Conservation (phyloP, 2,797 vertebrate species). For the Sternarchorhynchus goeldii region DNA sequence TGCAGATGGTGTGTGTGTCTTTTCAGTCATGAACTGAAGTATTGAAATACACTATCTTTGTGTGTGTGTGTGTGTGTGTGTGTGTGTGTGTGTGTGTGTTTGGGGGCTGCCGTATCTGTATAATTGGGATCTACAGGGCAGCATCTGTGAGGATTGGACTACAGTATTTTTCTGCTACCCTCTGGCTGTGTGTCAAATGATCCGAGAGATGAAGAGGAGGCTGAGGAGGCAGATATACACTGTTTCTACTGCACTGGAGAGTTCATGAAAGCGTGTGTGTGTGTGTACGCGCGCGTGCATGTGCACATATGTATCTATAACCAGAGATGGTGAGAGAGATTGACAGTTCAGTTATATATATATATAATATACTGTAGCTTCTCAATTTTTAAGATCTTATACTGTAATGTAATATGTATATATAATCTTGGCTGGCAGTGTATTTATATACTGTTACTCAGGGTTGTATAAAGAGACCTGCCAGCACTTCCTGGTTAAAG, state of each 20-base stretch:
- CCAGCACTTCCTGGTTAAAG: constrained; percentile 27
- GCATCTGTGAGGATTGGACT: constrained; percentile 78
- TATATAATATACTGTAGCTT: too few species aligned
- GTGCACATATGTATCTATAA: constrained; percentile 20
- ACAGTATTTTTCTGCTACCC: constrained; percentile 79
- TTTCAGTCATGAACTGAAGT: too few species aligned
- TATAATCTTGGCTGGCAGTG: constrained; percentile 19
- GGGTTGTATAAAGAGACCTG: neutral
- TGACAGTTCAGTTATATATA: neutral
- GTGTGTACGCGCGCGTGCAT: neutral
- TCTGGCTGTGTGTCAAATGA: constrained; percentile 81
- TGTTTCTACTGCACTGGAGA: constrained; percentile 69
- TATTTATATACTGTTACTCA: constrained; percentile 26
- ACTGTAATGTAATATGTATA: neutral
- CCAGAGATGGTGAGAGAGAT: neutral
- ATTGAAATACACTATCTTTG: too few species aligned
- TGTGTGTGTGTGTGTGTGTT: constrained; percentile 28
- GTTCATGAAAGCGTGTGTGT: constrained; percentile 62
- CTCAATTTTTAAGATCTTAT: too few species aligned
- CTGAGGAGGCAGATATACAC: constrained; percentile 75
- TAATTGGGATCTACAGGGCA: constrained; percentile 65
- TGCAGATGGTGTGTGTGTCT: too few species aligned
- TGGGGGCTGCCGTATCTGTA: neutral
- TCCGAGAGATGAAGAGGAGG: constrained; percentile 80
- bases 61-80: constrained; percentile 4